Conservation (phyloP, 2,113 vertebrate genomes). For the Dipodomys stephensi region DNA sequence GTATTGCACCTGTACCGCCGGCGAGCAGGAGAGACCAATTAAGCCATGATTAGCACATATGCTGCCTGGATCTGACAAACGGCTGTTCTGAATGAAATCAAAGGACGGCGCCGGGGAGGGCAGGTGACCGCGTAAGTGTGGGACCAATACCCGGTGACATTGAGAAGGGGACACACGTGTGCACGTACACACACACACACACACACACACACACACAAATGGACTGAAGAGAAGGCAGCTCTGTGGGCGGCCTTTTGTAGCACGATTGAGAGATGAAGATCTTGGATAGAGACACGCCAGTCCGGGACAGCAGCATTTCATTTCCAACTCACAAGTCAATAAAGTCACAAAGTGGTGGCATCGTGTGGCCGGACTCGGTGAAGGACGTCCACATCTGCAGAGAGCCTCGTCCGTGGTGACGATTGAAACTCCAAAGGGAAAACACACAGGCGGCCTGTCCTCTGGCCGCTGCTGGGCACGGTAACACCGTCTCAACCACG, state of each 20-base stretch:
- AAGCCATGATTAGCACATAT: conserved; percentile 78
- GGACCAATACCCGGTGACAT: conserved; percentile 25
- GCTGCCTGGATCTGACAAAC: conserved; percentile 70
- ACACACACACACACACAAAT: not conserved
- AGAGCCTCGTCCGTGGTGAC: too few species aligned
- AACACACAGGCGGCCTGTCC: too few species aligned
- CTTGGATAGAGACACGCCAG: not conserved
- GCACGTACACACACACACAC: too few species aligned
- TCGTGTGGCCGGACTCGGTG: not conserved
- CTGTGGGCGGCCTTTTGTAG: not conserved
- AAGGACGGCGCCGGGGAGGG: conserved; percentile 46
- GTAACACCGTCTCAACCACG: not conserved
- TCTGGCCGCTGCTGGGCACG: too few species aligned
- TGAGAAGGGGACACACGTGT: not conserved
- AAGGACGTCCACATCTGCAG: too few species aligned
- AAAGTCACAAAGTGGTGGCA: not conserved
- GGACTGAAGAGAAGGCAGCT: conserved; percentile 26
- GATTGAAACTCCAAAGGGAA: too few species aligned
- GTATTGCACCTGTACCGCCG: conserved; percentile 75
- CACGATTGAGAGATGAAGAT: not conserved
- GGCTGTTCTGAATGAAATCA: conserved; percentile 71
- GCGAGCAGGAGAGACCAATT: conserved; percentile 73
- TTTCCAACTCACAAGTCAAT: conserved; percentile 25
- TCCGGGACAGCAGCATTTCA: not conserved
- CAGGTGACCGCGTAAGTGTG: conserved; percentile 52